phyloP scores from a whole-genome alignment of 2,888 invertebrate species.

The Mythimna loreyi region DNA sequence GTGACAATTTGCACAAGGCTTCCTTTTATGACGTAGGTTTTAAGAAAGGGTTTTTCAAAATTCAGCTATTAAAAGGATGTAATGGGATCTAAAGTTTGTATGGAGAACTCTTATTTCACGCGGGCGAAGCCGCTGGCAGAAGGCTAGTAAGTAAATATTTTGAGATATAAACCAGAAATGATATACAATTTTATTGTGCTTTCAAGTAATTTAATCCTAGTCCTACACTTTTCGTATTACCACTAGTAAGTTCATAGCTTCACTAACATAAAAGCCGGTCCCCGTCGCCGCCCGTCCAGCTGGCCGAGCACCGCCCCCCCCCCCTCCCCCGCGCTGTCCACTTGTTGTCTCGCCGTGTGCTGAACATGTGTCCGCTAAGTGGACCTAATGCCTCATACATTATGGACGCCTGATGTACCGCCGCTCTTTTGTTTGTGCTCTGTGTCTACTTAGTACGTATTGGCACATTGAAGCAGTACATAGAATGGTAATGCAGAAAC shows the following conservation, averaged over 20 bases:
- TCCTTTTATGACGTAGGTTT: too few species aligned
- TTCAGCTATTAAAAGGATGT: too few species aligned
- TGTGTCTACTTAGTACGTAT: background rate
- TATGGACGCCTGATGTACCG: slow-evolving; percentile 20
- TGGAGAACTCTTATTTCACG: too few species aligned
- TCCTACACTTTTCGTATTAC: background rate
- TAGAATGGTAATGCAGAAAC: too few species aligned
- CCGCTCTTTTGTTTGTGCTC: slow-evolving; percentile 13
- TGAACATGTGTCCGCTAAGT: slow-evolving; percentile 35
- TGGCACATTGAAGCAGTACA: too few species aligned
- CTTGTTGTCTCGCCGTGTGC: slow-evolving; percentile 21
- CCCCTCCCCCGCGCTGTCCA: slow-evolving; percentile 24
- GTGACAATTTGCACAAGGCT: too few species aligned
- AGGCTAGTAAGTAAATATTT: too few species aligned
- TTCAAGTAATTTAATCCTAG: background rate
- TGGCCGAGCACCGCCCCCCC: slow-evolving; percentile 21
- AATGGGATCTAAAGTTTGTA: too few species aligned
- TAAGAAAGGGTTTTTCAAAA: too few species aligned
- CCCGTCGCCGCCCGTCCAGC: slow-evolving; percentile 1
- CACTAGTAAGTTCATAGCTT: background rate
- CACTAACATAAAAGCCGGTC: background rate
- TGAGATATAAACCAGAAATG: too few species aligned
- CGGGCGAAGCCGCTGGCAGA: too few species aligned
- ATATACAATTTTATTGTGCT: background rate
- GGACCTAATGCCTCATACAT: slow-evolving; percentile 32